A percentile compares a stretch with the other conserved stretches of the same genome.
phyloP scores from a whole-genome alignment of 64 coral and sea anemone species.

The Pocillopora damicornis region DNA sequence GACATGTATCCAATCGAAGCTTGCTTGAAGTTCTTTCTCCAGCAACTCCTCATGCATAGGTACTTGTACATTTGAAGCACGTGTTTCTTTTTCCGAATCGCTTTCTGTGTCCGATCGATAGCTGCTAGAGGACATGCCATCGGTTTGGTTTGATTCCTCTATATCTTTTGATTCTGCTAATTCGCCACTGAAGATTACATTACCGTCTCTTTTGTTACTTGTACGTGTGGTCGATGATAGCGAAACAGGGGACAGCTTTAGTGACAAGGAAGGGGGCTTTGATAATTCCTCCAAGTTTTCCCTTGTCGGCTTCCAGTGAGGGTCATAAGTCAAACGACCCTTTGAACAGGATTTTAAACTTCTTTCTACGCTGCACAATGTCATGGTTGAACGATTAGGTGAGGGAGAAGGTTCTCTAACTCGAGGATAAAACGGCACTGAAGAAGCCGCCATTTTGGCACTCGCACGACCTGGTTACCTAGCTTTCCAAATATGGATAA shows the following conservation, averaged over 20 bases:
- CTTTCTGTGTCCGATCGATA: not conserved
- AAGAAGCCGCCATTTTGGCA: conserved; percentile 19
- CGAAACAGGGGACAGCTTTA: not conserved
- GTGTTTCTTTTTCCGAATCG: not conserved
- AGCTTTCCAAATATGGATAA: not conserved
- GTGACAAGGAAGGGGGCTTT: conserved; percentile 30
- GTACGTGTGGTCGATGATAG: not conserved
- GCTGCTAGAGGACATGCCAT: not conserved
- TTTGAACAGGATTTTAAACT: conserved; percentile 58
- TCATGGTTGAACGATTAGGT: not conserved
- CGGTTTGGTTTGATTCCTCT: not conserved
- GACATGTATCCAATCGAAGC: conserved; percentile 39
- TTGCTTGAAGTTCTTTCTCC: conserved; percentile 41
- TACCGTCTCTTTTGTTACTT: not conserved
- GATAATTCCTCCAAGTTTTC: conserved; percentile 45
- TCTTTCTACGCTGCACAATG: conserved; percentile 38
- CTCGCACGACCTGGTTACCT: conserved; percentile 1
- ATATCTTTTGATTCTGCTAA: not conserved
- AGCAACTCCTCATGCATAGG: not conserved
- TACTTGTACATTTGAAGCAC: not conserved
- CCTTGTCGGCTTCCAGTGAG: conserved; percentile 40
- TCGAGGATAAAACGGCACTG: no score
- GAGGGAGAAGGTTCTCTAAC: not conserved
- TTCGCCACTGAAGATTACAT: not conserved
- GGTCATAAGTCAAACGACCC: conserved; percentile 63